Base-by-base conservation (phyloP, 1,140 invertebrate genomes). In the Drosophila paulistorum region DNA sequence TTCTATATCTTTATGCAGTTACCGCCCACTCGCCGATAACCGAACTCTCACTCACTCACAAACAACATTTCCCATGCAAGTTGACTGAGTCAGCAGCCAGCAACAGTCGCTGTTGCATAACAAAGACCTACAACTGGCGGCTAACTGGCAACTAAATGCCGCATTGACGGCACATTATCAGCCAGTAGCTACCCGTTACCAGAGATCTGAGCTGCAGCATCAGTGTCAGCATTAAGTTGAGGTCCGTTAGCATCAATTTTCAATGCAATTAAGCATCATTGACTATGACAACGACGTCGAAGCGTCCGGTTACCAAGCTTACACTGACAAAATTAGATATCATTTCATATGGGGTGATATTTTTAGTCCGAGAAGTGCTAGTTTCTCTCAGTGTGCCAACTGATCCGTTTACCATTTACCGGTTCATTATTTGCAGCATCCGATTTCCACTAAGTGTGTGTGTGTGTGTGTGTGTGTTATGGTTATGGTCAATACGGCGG, bases 401-500 rank as follows among this genome's bases (percentile, higher is more conserved):
- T 23, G 84, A 87, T 87, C 84, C 80, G 84, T 79, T 80, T 87
- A 63, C 17, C 51, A 55, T 81, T 63, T 79, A 74, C 68, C 74
- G 63, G 73, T 77, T 76, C 35, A 42, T 45, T 41, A 51, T 51
- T 60, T 30, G 33, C 67, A 57, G 41, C 57, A 59, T 71, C 41
- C 64, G 42, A 70, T 70, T 55, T 33, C 63, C 63, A 65, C 62
- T 48, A 14, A 17, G 30, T 55, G 45, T 71, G 61, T 33, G 42
- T 71, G 39, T 57, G 39, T 45, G 35, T 26, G 45, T 67, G 7
- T 30, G 48, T 68, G 80, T 89, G 77, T 79, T 85, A 85, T 86
- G 81, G 83, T 84, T 87, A 87, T 87, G 84, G 84, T 74, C 83
- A 87, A 83, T 70, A 68, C 48, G 10, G 55, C 73, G 76, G 75